These are phyloP conservation scores for Pelecanus crispus DNA, from an alignment of 2,113 vertebrate species.

Conservation along the genomic window DNA sequence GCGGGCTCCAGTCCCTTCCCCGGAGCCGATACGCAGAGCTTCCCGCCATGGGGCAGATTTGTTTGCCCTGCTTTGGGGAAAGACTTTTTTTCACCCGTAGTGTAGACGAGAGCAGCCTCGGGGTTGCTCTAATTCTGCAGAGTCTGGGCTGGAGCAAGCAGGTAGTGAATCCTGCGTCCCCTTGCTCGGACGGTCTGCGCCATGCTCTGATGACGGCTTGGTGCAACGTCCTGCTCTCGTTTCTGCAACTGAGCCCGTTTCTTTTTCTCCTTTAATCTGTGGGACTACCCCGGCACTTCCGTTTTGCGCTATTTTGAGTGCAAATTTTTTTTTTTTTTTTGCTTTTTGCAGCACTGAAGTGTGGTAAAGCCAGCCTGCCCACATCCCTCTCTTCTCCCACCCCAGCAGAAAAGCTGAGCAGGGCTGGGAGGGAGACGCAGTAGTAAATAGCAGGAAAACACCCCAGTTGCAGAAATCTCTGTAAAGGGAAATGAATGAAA, in stretches of 20 bases:
- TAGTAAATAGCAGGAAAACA: not conserved
- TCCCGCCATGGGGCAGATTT: not conserved
- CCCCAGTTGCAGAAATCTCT: not conserved
- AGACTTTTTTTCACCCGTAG: not conserved
- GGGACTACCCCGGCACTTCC: not conserved
- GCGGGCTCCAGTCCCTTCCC: not conserved
- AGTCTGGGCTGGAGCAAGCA: not conserved
- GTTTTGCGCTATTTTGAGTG: not conserved
- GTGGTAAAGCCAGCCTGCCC: not conserved
- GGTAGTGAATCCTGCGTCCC: not conserved
- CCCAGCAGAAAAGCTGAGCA: not conserved
- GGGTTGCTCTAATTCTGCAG: not conserved
- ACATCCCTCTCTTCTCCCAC: not conserved
- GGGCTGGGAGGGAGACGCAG: not conserved
- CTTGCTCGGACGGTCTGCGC: fast-evolving
- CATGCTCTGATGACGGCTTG: fast-evolving
- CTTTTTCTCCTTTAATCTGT: not conserved
- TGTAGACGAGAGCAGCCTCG: fast-evolving
- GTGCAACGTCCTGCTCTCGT: not conserved
- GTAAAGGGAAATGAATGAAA: not conserved
- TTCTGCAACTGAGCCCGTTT: not conserved
- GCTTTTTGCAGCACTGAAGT: not conserved
- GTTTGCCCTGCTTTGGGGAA: not conserved
- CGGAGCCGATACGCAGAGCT: fast-evolving
- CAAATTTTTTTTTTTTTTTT: fast-evolving